A percentile compares a stretch with the other conserved stretches of the same genome.
phyloP scores from a whole-genome alignment of 2,113 vertebrate species.

The Redunca redunca region DNA sequence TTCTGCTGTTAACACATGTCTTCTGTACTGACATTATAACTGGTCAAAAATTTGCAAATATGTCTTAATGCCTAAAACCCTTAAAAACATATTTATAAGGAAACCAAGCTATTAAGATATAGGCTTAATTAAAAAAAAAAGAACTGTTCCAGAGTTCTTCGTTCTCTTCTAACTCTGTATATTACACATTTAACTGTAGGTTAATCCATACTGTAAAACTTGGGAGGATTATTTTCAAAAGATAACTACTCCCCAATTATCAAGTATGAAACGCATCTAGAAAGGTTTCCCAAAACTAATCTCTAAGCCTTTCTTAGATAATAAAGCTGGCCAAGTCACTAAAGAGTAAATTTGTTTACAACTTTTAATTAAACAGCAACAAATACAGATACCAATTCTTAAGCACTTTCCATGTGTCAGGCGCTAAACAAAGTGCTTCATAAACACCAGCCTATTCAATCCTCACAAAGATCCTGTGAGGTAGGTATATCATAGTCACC shows the following conservation, averaged over 20 bases:
- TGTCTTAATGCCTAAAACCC: not conserved
- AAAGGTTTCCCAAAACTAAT: not conserved
- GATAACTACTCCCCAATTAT: not conserved
- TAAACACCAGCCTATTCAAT: not conserved
- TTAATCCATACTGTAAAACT: not conserved
- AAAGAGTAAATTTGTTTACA: not conserved
- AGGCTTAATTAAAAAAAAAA: not conserved
- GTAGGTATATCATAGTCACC: not conserved
- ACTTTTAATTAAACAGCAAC: not conserved
- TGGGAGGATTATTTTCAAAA: not conserved
- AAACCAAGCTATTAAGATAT: not conserved
- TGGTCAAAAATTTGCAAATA: not conserved
- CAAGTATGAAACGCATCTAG: not conserved
- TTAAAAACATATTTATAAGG: not conserved
- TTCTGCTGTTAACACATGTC: not conserved
- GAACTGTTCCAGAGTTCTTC: not conserved
- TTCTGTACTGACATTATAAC: not conserved
- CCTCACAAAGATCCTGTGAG: not conserved
- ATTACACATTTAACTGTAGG: not conserved
- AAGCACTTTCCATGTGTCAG: not conserved
- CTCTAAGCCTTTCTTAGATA: not conserved
- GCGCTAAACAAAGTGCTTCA: not conserved
- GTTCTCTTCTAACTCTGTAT: not conserved
- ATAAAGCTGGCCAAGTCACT: not conserved
- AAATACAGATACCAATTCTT: not conserved